These are phyloP conservation scores for Sebastes itinus DNA, from an alignment of 2,797 vertebrate species.

Conservation along the genomic window DNA sequence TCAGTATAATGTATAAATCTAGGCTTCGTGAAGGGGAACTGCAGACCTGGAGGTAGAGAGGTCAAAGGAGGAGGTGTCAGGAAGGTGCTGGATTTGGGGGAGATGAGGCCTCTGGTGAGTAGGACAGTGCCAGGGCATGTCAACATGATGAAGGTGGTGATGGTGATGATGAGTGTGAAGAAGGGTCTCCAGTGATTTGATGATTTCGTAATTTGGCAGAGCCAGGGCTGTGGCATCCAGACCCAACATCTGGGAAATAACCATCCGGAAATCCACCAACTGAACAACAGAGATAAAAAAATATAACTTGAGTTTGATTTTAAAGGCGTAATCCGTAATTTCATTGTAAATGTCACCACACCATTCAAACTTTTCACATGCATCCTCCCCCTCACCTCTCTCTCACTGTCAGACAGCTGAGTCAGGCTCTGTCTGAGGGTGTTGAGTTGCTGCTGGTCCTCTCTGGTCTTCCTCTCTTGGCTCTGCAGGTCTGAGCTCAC, in stretches of 20 bases:
- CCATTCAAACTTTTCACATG: neutral
- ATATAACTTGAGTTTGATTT: neutral
- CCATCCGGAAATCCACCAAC: slow-evolving; percentile 88
- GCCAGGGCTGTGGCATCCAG: slow-evolving; percentile 74
- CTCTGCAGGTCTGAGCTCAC: slow-evolving; percentile 84
- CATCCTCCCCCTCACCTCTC: slow-evolving; percentile 76
- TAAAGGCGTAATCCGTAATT: neutral
- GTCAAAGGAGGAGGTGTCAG: slow-evolving; percentile 8
- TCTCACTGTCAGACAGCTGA: slow-evolving; percentile 85
- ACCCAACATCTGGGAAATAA: slow-evolving; percentile 87
- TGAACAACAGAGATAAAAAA: slow-evolving; percentile 55
- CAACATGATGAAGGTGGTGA: slow-evolving; percentile 40
- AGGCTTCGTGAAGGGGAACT: slow-evolving; percentile 11
- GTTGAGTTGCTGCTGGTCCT: slow-evolving; percentile 78
- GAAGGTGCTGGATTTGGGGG: slow-evolving; percentile 30
- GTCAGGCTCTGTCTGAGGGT: slow-evolving; percentile 76
- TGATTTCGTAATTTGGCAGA: slow-evolving; percentile 88
- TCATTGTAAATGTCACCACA: neutral
- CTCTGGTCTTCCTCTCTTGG: slow-evolving; percentile 74
- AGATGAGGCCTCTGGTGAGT: slow-evolving; percentile 47
- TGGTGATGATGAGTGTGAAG: slow-evolving; percentile 81
- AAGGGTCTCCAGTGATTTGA: slow-evolving; percentile 85
- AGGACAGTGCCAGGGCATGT: slow-evolving; percentile 33
- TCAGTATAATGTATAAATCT: neutral
- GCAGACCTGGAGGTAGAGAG: slow-evolving; percentile 21